phyloP scores from a whole-genome alignment of 2,113 vertebrate species.

The Tetraodon nigroviridis region DNA sequence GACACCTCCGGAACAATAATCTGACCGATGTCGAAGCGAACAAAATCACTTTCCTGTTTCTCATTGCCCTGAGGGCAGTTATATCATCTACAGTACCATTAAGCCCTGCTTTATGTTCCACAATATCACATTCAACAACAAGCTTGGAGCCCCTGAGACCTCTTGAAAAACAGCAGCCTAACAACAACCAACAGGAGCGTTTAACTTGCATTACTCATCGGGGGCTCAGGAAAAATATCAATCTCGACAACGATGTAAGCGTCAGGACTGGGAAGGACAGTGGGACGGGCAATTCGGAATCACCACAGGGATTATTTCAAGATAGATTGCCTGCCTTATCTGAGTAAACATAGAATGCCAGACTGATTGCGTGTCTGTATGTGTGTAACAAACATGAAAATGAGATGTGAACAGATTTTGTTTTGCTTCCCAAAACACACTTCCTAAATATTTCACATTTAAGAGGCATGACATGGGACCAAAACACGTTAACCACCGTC shows the following conservation, averaged over 20 bases:
- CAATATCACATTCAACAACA: slow-evolving; percentile 69
- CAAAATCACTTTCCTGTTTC: slow-evolving; percentile 53
- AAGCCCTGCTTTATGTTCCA: slow-evolving; percentile 66
- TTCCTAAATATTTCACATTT: no score
- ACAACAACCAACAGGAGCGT: slow-evolving; percentile 64
- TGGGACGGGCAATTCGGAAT: slow-evolving; percentile 6
- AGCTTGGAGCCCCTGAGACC: slow-evolving; percentile 61
- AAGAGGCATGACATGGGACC: no score
- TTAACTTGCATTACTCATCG: slow-evolving; percentile 58
- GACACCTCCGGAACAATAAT: slow-evolving; percentile 42
- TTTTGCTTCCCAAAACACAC: no score
- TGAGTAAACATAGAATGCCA: slow-evolving; percentile 8
- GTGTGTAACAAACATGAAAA: no score
- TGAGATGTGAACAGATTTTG: no score
- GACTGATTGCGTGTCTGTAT: no score
- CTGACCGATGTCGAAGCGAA: slow-evolving; percentile 20
- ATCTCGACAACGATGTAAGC: slow-evolving; percentile 30
- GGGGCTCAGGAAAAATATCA: slow-evolving; percentile 52
- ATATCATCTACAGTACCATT: slow-evolving; percentile 65
- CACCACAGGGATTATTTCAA: slow-evolving; percentile 28
- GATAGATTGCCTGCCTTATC: slow-evolving; percentile 13
- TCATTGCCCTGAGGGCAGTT: slow-evolving; percentile 57
- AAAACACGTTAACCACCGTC: no score
- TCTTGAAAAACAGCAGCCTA: slow-evolving; percentile 63
- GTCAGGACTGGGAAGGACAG: slow-evolving; percentile 33